These are phyloP conservation scores for Chroicocephalus ridibundus DNA, from an alignment of 2,113 vertebrate species.

Conservation along the genomic window DNA sequence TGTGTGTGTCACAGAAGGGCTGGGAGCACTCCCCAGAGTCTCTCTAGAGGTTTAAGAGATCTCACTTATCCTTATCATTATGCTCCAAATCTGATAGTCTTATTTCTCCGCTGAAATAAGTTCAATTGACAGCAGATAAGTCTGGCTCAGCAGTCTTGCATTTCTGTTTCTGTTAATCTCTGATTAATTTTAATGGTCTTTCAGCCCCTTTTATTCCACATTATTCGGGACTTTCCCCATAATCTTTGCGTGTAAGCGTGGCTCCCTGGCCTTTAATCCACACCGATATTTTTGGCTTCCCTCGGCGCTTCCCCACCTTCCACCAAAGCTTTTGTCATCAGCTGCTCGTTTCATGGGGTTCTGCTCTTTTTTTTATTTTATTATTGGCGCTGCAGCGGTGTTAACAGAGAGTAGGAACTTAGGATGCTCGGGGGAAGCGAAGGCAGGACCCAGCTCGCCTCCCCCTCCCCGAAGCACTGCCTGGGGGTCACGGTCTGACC, in stretches of 20 bases:
- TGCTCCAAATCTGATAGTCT: constrained; percentile 57
- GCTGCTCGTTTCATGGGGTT: background rate
- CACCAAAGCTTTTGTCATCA: background rate
- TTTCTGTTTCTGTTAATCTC: constrained; percentile 59
- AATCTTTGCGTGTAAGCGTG: constrained; percentile 38
- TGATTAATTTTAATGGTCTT: constrained; percentile 62
- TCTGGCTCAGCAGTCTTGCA: constrained; percentile 45
- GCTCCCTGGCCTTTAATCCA: background rate
- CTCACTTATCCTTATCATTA: constrained; percentile 52
- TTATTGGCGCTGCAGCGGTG: background rate
- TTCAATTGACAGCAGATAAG: constrained; percentile 61
- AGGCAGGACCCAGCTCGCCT: background rate
- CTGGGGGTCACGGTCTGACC: background rate
- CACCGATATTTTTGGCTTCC: background rate
- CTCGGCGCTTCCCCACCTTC: background rate
- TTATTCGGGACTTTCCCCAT: constrained; percentile 30
- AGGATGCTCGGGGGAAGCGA: background rate
- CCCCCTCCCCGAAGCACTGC: background rate
- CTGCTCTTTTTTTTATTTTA: background rate
- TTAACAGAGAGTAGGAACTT: background rate
- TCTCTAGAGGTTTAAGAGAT: constrained; percentile 45
- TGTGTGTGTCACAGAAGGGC: background rate
- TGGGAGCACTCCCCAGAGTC: background rate
- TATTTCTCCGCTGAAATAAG: constrained; percentile 59
- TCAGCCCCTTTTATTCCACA: constrained; percentile 50